Conservation (phyloP, 2,888 invertebrate species). For the Drosophila ustulata region DNA sequence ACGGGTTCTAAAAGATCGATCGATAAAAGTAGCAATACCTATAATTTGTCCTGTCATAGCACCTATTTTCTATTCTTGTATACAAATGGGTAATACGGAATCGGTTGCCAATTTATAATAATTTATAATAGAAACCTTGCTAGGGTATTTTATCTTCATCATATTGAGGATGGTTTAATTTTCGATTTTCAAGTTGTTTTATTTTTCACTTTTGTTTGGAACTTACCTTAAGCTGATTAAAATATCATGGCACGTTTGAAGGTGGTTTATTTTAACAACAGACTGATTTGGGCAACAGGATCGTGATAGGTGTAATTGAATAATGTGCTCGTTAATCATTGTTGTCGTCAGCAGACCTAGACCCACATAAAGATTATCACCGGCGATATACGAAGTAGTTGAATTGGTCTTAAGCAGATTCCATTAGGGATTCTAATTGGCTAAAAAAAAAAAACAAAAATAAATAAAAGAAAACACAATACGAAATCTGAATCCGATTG, state of each 20-base stretch:
- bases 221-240: conserved; percentile 1
- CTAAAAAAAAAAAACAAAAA: background rate
- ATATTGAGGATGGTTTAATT: no score
- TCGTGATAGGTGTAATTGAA: conserved; percentile 25
- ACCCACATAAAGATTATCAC: conserved; percentile 44
- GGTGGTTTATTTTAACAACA: background rate
- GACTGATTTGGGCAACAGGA: background rate
- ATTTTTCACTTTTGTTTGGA: background rate
- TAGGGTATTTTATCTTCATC: no score
- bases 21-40: no score
- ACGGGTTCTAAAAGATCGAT: no score
- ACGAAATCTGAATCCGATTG: conserved; percentile 36
- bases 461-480: conserved; percentile 1
- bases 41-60: no score
- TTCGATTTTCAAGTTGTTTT: background rate
- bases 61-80: no score
- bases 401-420: conserved; percentile 11
- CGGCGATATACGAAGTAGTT: conserved; percentile 31
- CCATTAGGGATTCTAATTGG: conserved; percentile 29
- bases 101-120: no score
- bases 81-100: no score
- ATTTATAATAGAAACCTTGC: no score
- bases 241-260: background rate
- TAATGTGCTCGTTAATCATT: conserved; percentile 29
- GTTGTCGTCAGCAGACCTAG: conserved; percentile 44